These are phyloP conservation scores for Vanessa cardui DNA, from an alignment of 2,888 invertebrate genomes.

Conservation along the genomic window DNA sequence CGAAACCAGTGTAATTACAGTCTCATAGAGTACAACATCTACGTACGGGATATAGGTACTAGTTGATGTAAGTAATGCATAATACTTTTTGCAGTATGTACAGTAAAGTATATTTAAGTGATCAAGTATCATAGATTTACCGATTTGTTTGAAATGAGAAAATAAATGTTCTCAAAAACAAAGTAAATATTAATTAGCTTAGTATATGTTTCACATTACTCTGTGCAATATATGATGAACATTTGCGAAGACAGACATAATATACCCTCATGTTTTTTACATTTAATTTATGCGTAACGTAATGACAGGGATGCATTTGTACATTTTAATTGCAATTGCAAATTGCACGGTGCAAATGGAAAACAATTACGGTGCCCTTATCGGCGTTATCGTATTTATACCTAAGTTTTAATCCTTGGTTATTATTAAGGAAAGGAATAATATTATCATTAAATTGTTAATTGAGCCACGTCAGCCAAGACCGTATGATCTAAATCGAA, in stretches of 20 bases:
- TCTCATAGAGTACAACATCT: no score
- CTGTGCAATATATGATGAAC: slow-evolving; percentile 29
- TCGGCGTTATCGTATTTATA: slow-evolving; percentile 11
- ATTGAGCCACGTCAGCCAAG: neutral
- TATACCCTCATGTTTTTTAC: slow-evolving; percentile 27
- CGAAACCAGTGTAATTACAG: no score
- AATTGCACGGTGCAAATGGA: slow-evolving; percentile 38
- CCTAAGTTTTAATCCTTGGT: slow-evolving; percentile 4
- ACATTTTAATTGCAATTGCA: slow-evolving; percentile 43
- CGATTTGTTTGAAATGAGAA: no score
- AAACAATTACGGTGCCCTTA: slow-evolving; percentile 23
- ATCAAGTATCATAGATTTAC: no score
- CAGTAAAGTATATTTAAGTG: no score
- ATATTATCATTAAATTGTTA: neutral
- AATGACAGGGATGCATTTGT: slow-evolving; percentile 36
- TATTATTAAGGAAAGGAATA: neutral
- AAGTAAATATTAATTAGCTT: neutral
- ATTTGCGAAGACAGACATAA: slow-evolving; percentile 20
- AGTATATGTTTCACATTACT: slow-evolving; percentile 9
- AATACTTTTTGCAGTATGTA: no score
- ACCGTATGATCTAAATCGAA: no score
- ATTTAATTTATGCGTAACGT: slow-evolving; percentile 35
- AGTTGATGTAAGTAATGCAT: no score
- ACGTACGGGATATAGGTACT: no score
- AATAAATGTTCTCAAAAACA: no score